Evolutionary conservation across 2,797 vertebrate genomes (phyloP).

Genomic region (Channa striata): DNA sequence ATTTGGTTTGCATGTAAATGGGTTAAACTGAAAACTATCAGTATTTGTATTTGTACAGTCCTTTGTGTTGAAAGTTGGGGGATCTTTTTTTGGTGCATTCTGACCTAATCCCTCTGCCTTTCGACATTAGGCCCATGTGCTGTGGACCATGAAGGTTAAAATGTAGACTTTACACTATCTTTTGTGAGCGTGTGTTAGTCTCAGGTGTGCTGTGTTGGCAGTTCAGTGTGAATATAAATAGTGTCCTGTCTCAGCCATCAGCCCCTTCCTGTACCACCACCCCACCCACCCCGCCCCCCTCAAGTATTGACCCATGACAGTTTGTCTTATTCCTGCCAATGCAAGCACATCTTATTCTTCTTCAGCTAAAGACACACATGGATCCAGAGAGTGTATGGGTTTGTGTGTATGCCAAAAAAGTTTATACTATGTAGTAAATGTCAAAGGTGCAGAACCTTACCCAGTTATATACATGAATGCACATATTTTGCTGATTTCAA

Average conservation of each 20-base stretch:
- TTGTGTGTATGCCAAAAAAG: slow-evolving; percentile 10
- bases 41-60: slow-evolving; percentile 11
- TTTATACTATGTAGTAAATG: slow-evolving; percentile 3
- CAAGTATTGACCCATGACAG: slow-evolving; percentile 72
- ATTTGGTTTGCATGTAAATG: slow-evolving; percentile 31
- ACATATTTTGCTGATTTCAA: neutral
- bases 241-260: slow-evolving; percentile 63
- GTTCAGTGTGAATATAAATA: slow-evolving; percentile 70
- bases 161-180: slow-evolving; percentile 71
- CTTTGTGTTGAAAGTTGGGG: neutral
- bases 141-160: slow-evolving; percentile 56
- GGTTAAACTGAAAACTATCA: slow-evolving; percentile 12
- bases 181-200: slow-evolving; percentile 59
- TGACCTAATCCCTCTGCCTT: slow-evolving; percentile 34
- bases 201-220: slow-evolving; percentile 75
- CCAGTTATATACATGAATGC: neutral
- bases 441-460: slow-evolving; percentile 22
- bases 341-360: slow-evolving; percentile 67
- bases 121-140: slow-evolving; percentile 29
- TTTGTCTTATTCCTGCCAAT: slow-evolving; percentile 77
- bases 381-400: slow-evolving; percentile 19
- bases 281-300: slow-evolving; percentile 29
- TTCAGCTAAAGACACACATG: slow-evolving; percentile 44
- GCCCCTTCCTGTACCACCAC: slow-evolving; percentile 4
- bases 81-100: slow-evolving; percentile 10